These are phyloP conservation scores for Martes flavigula DNA, from an alignment of 2,797 vertebrate species.

Conservation along the genomic window DNA sequence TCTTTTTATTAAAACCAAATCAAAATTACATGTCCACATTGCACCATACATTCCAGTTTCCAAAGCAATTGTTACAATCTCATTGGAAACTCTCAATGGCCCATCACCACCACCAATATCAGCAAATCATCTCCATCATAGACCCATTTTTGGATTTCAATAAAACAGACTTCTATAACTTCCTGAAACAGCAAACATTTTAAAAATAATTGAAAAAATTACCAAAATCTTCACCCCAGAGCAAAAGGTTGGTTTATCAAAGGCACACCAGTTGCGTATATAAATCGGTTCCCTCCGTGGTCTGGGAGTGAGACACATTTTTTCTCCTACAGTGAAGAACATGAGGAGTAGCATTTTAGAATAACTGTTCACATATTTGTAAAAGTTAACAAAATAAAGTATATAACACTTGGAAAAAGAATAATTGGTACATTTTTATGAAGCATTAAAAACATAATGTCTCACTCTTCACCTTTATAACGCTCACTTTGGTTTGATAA, in stretches of 20 bases:
- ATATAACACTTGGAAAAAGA: not conserved
- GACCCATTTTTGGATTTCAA: not conserved
- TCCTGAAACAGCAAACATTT: not conserved
- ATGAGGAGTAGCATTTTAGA: not conserved
- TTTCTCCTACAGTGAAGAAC: not conserved
- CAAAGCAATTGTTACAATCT: not conserved
- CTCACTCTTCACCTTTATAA: not conserved
- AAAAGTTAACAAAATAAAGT: not conserved
- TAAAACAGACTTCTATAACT: not conserved
- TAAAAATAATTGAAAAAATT: conserved; percentile 1
- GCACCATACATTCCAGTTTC: not conserved
- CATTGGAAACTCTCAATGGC: not conserved
- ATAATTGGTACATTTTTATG: not conserved
- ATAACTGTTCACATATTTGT: not conserved
- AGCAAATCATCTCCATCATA: not conserved
- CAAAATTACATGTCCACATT: not conserved
- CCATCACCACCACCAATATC: not conserved
- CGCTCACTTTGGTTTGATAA: not conserved
- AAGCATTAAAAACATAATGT: not conserved
- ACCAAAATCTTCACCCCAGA: not conserved
- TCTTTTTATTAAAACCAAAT: not conserved
- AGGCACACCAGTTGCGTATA: not conserved
- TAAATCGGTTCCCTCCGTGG: not conserved
- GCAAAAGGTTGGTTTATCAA: not conserved
- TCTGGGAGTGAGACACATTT: not conserved